A percentile compares a stretch with the other conserved stretches of the same genome.
These are phyloP conservation scores for Mylabris phalerata DNA, from an alignment of 1,140 invertebrate genomes.

Conservation along the genomic window DNA sequence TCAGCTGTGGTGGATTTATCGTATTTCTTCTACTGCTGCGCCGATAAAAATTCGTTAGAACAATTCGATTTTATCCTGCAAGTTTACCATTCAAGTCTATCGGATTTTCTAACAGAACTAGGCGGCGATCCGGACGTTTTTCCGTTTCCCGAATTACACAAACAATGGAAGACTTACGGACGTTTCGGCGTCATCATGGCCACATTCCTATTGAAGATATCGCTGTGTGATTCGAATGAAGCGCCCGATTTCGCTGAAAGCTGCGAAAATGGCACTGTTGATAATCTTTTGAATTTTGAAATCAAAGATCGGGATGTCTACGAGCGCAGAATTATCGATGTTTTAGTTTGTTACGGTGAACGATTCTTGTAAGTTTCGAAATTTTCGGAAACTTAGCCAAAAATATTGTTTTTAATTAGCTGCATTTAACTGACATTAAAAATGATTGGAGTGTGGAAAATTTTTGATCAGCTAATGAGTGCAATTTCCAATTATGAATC, in stretches of 20 bases:
- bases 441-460: too few species aligned
- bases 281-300: constrained; percentile 7
- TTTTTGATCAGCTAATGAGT: too few species aligned
- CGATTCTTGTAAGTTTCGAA: constrained; percentile 7
- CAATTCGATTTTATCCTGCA: constrained; percentile 11
- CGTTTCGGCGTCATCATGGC: constrained; percentile 31
- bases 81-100: constrained; percentile 10
- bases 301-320: constrained; percentile 19
- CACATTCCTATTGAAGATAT: constrained; percentile 10
- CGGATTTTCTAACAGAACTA: constrained; percentile 4
- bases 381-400: too few species aligned
- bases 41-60: constrained; percentile 1
- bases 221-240: constrained; percentile 3
- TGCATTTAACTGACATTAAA: too few species aligned
- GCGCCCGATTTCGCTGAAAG: constrained; percentile 20
- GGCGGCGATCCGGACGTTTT: constrained; percentile 37
- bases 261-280: constrained; percentile 14
- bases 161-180: constrained; percentile 38
- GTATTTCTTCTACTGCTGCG: constrained; percentile 17
- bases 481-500: too few species aligned
- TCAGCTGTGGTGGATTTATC: constrained; percentile 17
- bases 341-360: constrained; percentile 23
- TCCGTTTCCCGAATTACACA: constrained; percentile 38
- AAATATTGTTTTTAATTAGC: too few species aligned
- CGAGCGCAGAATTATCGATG: constrained; percentile 17